Evolutionary conservation across 1,140 invertebrate species (phyloP).

Genomic region (Drosophila nebulosa): DNA sequence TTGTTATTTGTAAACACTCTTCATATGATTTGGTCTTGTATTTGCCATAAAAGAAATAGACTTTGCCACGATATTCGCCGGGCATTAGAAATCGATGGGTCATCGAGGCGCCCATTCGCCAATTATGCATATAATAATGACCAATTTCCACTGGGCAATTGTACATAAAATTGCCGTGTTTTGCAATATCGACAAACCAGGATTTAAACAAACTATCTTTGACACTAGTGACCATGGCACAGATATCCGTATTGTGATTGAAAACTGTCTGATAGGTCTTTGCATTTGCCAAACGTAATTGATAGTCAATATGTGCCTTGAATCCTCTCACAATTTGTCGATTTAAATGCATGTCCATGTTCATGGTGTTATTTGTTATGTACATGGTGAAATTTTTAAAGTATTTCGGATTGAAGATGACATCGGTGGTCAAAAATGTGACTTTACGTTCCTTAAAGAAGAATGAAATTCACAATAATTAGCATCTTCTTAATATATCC

Average conservation of each 20-base stretch:
- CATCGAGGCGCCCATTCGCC: slow-evolving; percentile 44
- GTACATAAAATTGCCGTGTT: slow-evolving; percentile 54
- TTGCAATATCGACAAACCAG: slow-evolving; percentile 58
- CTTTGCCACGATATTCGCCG: slow-evolving; percentile 48
- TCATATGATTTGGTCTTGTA: slow-evolving; percentile 35
- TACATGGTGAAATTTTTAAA: slow-evolving; percentile 52
- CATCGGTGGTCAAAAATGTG: slow-evolving; percentile 19
- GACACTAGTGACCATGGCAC: slow-evolving; percentile 35
- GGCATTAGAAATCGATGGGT: slow-evolving; percentile 56
- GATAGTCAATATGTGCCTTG: slow-evolving; percentile 53
- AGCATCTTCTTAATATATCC: not conserved
- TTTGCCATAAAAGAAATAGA: slow-evolving; percentile 57
- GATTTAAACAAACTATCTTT: slow-evolving; percentile 57
- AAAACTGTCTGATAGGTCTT: slow-evolving; percentile 63
- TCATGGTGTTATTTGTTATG: slow-evolving; percentile 31
- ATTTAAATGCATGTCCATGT: slow-evolving; percentile 51
- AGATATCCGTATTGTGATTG: slow-evolving; percentile 47
- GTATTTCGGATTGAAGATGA: slow-evolving; percentile 42
- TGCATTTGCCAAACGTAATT: slow-evolving; percentile 58
- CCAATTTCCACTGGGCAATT: slow-evolving; percentile 57
- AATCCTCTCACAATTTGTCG: slow-evolving; percentile 42
- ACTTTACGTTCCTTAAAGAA: slow-evolving; percentile 46
- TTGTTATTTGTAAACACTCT: slow-evolving; percentile 13
- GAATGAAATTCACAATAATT: not conserved
- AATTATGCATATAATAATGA: slow-evolving; percentile 49